Conservation (phyloP, 2,888 invertebrate species). For the Epinotia brunnichana region DNA sequence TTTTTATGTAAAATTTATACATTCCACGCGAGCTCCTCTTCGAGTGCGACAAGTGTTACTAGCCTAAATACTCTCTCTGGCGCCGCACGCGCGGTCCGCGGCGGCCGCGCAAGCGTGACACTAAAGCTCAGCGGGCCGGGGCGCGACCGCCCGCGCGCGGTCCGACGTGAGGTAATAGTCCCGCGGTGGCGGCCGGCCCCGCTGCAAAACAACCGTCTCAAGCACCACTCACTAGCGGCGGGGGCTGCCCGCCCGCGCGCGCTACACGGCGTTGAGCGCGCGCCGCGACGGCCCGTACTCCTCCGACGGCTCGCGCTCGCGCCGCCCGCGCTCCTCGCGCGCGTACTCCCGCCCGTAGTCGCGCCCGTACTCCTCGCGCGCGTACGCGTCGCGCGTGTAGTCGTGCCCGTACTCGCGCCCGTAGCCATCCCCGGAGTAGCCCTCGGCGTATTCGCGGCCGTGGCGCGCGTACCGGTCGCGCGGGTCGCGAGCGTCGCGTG, state of each 20-base stretch:
- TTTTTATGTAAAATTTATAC: slow-evolving; percentile 77
- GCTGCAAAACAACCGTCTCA: slow-evolving; percentile 23
- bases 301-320: slow-evolving; percentile 76
- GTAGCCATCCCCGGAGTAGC: slow-evolving; percentile 65
- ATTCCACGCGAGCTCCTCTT: slow-evolving; percentile 63
- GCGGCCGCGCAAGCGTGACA: slow-evolving; percentile 52
- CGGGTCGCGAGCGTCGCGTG: slow-evolving; percentile 47
- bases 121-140: slow-evolving; percentile 64
- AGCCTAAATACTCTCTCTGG: slow-evolving; percentile 45
- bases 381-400: slow-evolving; percentile 70
- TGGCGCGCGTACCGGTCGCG: slow-evolving; percentile 53
- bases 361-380: slow-evolving; percentile 66
- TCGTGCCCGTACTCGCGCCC: slow-evolving; percentile 71
- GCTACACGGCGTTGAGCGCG: slow-evolving; percentile 90
- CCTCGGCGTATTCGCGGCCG: slow-evolving; percentile 58
- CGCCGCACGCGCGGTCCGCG: slow-evolving; percentile 11
- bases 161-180: slow-evolving; percentile 11
- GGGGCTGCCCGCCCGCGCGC: slow-evolving; percentile 51
- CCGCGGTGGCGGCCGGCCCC: slow-evolving; percentile 41
- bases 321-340: slow-evolving; percentile 67
- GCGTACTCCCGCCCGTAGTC: slow-evolving; percentile 60
- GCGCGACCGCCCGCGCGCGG: slow-evolving; percentile 46
- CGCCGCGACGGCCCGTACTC: slow-evolving; percentile 87
- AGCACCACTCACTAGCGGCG: slow-evolving; percentile 13
- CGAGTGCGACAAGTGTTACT: slow-evolving; percentile 50